Evolutionary conservation across 2,888 invertebrate genomes (phyloP), one percentile per base, ranked within the genome.

Genomic region (Ectemnius cavifrons): DNA sequence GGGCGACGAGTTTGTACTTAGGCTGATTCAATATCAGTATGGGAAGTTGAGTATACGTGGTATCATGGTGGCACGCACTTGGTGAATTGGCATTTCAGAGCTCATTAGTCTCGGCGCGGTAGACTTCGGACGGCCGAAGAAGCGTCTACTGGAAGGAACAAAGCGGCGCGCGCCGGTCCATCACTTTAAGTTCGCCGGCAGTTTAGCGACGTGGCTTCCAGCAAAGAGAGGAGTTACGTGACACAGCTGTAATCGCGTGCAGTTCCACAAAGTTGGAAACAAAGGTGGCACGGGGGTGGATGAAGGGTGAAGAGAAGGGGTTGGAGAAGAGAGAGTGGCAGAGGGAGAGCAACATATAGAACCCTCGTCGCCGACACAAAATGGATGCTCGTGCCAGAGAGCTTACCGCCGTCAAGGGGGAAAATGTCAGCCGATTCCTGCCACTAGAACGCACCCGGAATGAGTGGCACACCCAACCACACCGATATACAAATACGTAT

Each of bases 231-330:
- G 77, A 82, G 75, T 86, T 84, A 86, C 86, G 85, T 85, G 85
- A 85, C 83, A 77, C 78, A 78, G 79, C 73, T 64, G 78, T 79
- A 84, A 86, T 87, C 85, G 86, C 81, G 81, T 82, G 83, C 78
- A 82, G 79, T 82, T 82, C 77, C 80, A 71, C 75, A 68, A 81
- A 82, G 75, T 82, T 80, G 47, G 69, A 70, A 82, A 82, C 81
- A 82, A 82, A 82, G 75, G 81, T 71, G 70, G 37, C n/a, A n/a
- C 37, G 37, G 8, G 52, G 16, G 52, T 16, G n/a, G 52, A 14
- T 6, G 8, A 52, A 52, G 37, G 37, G 37, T 6, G 37, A 37
- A 11, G 37, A 11, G 8, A 37, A 11, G 5, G 37, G 37, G 37
- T 37, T 6, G 11, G 37, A 37, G 37, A 37, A 37, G 57, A 62